phyloP scores from a whole-genome alignment of 2,113 vertebrate species.

The Petaurus breviceps region DNA sequence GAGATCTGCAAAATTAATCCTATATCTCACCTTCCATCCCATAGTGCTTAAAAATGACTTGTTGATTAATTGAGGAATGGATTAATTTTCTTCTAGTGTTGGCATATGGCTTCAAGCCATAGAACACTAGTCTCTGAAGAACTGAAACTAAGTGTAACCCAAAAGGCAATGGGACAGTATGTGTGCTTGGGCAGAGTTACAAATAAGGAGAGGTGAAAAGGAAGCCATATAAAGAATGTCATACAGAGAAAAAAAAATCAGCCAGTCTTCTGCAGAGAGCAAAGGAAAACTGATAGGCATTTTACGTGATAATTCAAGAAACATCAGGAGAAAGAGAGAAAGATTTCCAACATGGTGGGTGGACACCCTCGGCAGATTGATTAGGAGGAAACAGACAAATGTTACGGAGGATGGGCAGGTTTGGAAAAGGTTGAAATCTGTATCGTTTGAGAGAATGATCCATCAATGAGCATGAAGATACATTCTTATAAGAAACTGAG shows the following conservation, averaged over 20 bases:
- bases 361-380: background rate
- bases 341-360: background rate
- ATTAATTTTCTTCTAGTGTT: background rate
- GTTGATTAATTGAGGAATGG: background rate
- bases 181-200: background rate
- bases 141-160: background rate
- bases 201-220: background rate
- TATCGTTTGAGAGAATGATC: background rate
- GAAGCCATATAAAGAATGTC: background rate
- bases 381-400: background rate
- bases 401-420: background rate
- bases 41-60: background rate
- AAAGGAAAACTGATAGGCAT: background rate
- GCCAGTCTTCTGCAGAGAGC: background rate
- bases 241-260: too few relatives aligned
- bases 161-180: background rate
- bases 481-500: background rate
- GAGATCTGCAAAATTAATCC: background rate
- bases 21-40: background rate
- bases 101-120: background rate
- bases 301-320: background rate
- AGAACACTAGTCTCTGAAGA: background rate
- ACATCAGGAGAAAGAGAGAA: background rate
- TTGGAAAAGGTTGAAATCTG: background rate
- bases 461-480: background rate